These are phyloP conservation scores for Polydrusus tereticollis DNA, from an alignment of 2,888 invertebrate genomes.

Conservation along the genomic window DNA sequence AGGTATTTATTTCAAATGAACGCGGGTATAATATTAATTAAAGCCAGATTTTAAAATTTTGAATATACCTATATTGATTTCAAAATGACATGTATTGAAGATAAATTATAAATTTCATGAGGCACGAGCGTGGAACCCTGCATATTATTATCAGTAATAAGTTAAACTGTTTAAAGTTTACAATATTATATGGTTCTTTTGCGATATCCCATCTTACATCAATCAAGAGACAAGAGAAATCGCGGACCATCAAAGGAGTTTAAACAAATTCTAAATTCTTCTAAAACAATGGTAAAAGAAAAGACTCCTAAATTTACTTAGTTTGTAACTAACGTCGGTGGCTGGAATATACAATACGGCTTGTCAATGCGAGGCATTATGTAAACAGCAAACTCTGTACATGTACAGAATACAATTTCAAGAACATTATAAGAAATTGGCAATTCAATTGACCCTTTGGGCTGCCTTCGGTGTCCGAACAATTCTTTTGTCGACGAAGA, in stretches of 20 bases:
- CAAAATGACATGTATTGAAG: too few species aligned
- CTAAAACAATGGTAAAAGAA: conserved; percentile 27
- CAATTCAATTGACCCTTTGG: conserved; percentile 62
- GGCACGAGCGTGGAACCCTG: too few species aligned
- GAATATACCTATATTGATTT: too few species aligned
- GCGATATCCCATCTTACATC: not conserved
- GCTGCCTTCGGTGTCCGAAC: conserved; percentile 52
- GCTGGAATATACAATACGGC: conserved; percentile 41
- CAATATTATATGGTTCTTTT: too few species aligned
- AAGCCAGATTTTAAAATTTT: too few species aligned
- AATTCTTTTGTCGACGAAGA: conserved; percentile 53
- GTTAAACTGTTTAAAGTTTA: too few species aligned
- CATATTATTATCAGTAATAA: too few species aligned
- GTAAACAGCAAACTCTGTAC: conserved; percentile 61
- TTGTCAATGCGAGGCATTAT: conserved; percentile 60
- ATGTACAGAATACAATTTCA: conserved; percentile 62
- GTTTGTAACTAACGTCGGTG: conserved; percentile 21
- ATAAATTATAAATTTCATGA: too few species aligned
- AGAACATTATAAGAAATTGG: conserved; percentile 62
- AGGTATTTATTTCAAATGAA: too few species aligned
- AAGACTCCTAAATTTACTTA: conserved; percentile 23
- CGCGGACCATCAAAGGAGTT: not conserved
- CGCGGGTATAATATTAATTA: too few species aligned
- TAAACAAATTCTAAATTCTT: conserved; percentile 2
- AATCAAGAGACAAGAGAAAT: too few species aligned